phyloP scores from a whole-genome alignment of 2,888 invertebrate genomes.

The Cheilosia grossa region DNA sequence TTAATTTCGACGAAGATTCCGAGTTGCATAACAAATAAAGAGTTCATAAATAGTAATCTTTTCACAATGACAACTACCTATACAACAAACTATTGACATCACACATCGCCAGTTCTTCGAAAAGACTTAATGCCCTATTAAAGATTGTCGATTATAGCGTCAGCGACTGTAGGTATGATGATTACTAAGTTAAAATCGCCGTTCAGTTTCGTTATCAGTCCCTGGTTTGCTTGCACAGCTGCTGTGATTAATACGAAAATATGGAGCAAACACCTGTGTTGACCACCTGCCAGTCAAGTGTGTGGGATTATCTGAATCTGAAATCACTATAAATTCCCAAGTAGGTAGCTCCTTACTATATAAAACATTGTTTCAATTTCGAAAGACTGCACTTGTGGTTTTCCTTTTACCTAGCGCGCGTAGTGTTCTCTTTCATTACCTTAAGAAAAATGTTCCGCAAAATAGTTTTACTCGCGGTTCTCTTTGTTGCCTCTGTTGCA shows the following conservation, averaged over 20 bases:
- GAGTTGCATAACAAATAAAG: too few species aligned
- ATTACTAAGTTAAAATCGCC: not conserved
- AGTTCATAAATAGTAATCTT: too few species aligned
- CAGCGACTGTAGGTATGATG: too few species aligned
- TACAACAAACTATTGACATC: too few species aligned
- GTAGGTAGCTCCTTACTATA: slow-evolving; percentile 16
- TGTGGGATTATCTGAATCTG: not conserved
- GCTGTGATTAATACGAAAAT: slow-evolving; percentile 20
- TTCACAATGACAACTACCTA: too few species aligned
- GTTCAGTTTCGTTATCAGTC: not conserved
- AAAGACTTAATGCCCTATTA: too few species aligned
- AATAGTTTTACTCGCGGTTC: slow-evolving; percentile 17
- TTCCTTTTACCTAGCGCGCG: not conserved
- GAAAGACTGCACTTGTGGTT: slow-evolving; percentile 22
- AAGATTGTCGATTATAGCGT: too few species aligned
- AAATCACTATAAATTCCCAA: slow-evolving; percentile 14
- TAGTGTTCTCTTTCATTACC: not conserved
- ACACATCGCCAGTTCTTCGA: too few species aligned
- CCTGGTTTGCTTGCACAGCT: slow-evolving; percentile 10
- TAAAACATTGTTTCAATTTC: slow-evolving; percentile 22
- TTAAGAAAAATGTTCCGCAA: slow-evolving; percentile 43
- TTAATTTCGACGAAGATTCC: too few species aligned
- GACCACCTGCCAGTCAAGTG: slow-evolving; percentile 36
- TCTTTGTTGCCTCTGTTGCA: slow-evolving; percentile 29
- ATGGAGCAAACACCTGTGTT: slow-evolving; percentile 49